These are phyloP conservation scores for Saimiri boliviensis DNA, from an alignment of 2,113 vertebrate genomes.

Conservation along the genomic window DNA sequence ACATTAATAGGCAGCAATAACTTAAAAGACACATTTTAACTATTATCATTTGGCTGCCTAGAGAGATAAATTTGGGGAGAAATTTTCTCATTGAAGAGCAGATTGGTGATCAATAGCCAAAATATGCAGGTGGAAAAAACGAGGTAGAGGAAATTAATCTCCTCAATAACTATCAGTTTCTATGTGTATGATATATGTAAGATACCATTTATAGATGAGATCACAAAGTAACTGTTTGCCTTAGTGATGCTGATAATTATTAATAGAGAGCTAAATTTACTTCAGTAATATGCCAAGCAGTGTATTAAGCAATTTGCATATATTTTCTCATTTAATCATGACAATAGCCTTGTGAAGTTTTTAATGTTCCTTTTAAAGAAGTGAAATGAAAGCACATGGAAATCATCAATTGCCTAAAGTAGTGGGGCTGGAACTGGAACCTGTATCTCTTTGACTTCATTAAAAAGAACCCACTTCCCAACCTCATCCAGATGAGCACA, in stretches of 20 bases:
- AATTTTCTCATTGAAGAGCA: not conserved
- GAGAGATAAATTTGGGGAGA: not conserved
- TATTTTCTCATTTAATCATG: not conserved
- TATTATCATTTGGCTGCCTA: not conserved
- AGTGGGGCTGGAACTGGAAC: not conserved
- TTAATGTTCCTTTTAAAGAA: conserved; percentile 1
- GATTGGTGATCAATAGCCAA: not conserved
- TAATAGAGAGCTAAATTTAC: not conserved
- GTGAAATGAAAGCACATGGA: not conserved
- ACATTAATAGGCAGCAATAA: not conserved
- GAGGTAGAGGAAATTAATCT: not conserved
- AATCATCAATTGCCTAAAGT: not conserved
- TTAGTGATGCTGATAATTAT: not conserved
- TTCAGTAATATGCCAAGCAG: not conserved
- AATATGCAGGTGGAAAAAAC: not conserved
- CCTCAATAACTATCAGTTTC: not conserved
- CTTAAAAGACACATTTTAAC: not conserved
- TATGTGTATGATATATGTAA: not conserved
- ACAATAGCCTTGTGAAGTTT: not conserved
- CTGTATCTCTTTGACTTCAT: not conserved
- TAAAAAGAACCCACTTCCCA: not conserved
- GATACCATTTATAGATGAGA: not conserved
- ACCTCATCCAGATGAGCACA: not conserved
- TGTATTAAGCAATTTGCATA: not conserved
- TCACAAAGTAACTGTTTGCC: not conserved